Evolutionary conservation across 2,888 invertebrate genomes (phyloP).

Genomic region (Synanthedon myopaeformis): DNA sequence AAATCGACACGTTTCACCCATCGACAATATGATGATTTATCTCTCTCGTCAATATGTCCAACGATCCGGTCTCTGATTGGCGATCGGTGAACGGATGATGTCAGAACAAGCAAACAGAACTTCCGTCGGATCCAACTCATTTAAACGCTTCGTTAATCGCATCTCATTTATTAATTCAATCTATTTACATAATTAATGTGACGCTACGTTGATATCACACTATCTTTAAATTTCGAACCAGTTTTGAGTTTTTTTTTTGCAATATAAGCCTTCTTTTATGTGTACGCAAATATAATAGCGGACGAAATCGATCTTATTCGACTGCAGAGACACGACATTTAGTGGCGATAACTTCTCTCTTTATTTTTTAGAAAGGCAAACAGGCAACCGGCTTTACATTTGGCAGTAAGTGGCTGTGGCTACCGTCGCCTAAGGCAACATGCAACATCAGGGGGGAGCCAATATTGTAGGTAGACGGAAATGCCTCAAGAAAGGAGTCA

Average conservation of each 20-base stretch:
- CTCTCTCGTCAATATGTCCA: conserved; percentile 5
- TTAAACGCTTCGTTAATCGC: not conserved
- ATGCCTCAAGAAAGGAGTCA: too few relatives aligned
- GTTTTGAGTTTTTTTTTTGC: not conserved
- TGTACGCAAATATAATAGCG: not conserved
- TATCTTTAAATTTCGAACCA: not conserved
- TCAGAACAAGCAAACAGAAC: conserved; percentile 9
- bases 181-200: not conserved
- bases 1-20: too few relatives aligned
- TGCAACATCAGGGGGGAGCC: too few relatives aligned
- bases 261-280: not conserved
- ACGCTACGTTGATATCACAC: not conserved
- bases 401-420: too few relatives aligned
- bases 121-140: conserved; percentile 4
- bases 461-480: too few relatives aligned
- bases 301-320: too few relatives aligned
- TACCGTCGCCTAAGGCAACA: too few relatives aligned
- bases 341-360: too few relatives aligned
- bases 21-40: not conserved
- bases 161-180: not conserved
- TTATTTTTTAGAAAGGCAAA: too few relatives aligned
- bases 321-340: too few relatives aligned
- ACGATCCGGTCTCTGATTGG: conserved; percentile 15
- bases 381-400: too few relatives aligned
- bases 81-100: conserved; percentile 18